Percentiles rank a stretch among this genome's conserved stretches.
phyloP scores from a whole-genome alignment of 1,140 invertebrate species.

The Luehdorfia chinensis region DNA sequence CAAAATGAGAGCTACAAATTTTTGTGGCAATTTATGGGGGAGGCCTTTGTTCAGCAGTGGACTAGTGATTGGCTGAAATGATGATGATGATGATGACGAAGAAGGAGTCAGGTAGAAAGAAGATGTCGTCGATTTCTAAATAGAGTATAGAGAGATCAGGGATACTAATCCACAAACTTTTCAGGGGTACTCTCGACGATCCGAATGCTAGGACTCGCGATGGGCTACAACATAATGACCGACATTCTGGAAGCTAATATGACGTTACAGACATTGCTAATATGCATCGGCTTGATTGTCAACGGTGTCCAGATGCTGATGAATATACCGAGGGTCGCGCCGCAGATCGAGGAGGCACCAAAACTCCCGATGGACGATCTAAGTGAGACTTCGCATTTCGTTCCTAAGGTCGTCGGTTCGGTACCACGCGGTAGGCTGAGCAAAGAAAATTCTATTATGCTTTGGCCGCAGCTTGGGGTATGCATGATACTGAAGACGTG shows the following conservation, averaged over 20 bases:
- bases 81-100: too few relatives aligned
- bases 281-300: slow-evolving; percentile 8
- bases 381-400: slow-evolving; percentile 23
- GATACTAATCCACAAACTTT: too few relatives aligned
- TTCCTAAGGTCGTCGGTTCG: slow-evolving; percentile 5
- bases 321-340: slow-evolving; percentile 7
- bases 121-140: too few relatives aligned
- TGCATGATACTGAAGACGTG: background rate
- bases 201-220: slow-evolving; percentile 17
- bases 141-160: too few relatives aligned
- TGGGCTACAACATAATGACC: slow-evolving; percentile 20
- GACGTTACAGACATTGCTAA: background rate
- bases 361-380: slow-evolving; percentile 13
- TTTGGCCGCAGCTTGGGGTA: background rate
- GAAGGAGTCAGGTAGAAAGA: too few relatives aligned
- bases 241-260: slow-evolving; percentile 9
- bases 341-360: background rate
- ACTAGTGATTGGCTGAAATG: too few relatives aligned
- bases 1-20: too few relatives aligned
- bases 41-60: too few relatives aligned
- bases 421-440: slow-evolving; percentile 8
- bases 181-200: slow-evolving; percentile 23
- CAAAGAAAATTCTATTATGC: background rate
- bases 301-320: slow-evolving; percentile 22
- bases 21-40: too few relatives aligned